Percentiles rank a stretch among this genome's conserved stretches.
Evolutionary conservation across 2,113 vertebrate genomes (phyloP).

Genomic region (Lates calcarifer): DNA sequence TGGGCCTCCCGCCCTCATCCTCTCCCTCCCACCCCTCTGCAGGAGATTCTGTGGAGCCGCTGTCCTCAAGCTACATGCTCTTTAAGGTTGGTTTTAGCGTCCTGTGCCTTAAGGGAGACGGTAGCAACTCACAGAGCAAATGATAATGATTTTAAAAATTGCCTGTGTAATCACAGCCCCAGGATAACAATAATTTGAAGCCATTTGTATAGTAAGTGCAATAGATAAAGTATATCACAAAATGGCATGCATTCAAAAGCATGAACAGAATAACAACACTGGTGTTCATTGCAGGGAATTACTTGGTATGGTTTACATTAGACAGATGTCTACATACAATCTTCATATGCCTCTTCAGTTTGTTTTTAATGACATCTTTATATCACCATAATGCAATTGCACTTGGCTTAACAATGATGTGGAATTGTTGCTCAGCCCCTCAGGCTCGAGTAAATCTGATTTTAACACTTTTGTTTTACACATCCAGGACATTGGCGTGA

Average conservation of each 20-base stretch:
- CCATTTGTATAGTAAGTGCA: background rate
- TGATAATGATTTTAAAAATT: background rate
- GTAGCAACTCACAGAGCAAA: background rate
- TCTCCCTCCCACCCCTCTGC: slow-evolving; percentile 79
- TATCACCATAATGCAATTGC: no score
- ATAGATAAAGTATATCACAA: background rate
- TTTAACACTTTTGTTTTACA: background rate
- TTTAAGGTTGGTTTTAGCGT: slow-evolving; percentile 78
- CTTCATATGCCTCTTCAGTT: no score
- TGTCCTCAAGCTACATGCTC: slow-evolving; percentile 85
- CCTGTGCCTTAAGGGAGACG: background rate
- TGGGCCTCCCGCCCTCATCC: slow-evolving; percentile 84
- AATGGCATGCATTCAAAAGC: no score
- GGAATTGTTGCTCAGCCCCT: no score
- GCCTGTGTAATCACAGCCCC: background rate
- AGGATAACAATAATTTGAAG: background rate
- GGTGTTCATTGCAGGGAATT: no score
- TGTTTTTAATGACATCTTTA: no score
- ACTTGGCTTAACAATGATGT: no score
- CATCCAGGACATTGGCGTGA: slow-evolving; percentile 79
- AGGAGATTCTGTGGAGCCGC: slow-evolving; percentile 79
- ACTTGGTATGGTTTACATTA: no score
- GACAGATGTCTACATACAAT: no score
- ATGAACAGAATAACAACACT: no score
- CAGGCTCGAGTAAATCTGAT: background rate